Base-by-base conservation (phyloP, 1,140 invertebrate species). In the Venturia canescens region DNA sequence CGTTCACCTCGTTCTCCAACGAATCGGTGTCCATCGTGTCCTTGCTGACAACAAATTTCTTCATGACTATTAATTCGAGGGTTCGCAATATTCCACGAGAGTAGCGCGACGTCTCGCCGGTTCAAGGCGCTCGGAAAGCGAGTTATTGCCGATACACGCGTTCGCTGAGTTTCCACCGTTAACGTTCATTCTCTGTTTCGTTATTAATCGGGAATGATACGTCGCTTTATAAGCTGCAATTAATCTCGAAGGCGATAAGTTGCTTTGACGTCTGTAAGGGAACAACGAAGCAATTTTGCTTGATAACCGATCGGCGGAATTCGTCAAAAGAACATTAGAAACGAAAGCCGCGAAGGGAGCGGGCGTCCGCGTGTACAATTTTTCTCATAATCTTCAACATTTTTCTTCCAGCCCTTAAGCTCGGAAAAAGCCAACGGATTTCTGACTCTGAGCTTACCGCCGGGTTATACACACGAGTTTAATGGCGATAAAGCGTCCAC, bases 11-110 rank as follows among this genome's bases (percentile, higher is more conserved):
- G 72, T 88, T 86, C 80, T 91, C 91, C 57, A 92, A 85, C 34
- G 91, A 92, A 85, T 92, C 91, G 23, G 88, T 87, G 50, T 92
- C 92, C 85, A 91, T 87, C 44, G 84, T 85, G 78, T 90, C 88
- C 34, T 84, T 84, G 70, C 88, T 86, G 77, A 83, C 81, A 53
- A 90, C 84, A 82, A 83, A 84, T 75, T 89, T 88, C 71, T 90
- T 88, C 88, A 89, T 89, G 50, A 89, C 82, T 80, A 88, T 53
- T 23, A 81, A 11, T 86, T 83, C 86, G 86, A 34, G 88, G 77
- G 66, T 84, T 86, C 69, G 89, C 77, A 86, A 89, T 91, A 84
- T 83, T 82, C 67, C 60, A 50, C 66, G 21, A 34, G 63, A 63
- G 16, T 34, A n/a, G n/a, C 53, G 38, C 34, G 26, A 29, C n/a